A percentile compares a stretch with the other conserved stretches of the same genome.
phyloP scores from a whole-genome alignment of 2,797 vertebrate species.

The Chanos chanos region DNA sequence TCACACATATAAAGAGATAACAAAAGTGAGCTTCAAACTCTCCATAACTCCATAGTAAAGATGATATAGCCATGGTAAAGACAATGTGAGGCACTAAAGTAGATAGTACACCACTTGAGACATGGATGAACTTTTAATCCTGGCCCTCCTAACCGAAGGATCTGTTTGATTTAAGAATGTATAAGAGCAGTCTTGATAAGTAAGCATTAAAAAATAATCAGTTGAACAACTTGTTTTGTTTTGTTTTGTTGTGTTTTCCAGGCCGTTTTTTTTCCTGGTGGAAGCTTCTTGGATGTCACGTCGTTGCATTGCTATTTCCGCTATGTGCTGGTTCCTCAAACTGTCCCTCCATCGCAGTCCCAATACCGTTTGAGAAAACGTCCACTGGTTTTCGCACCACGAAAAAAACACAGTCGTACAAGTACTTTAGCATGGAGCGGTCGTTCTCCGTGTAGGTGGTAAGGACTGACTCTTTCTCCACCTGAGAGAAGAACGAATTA shows the following conservation, averaged over 20 bases:
- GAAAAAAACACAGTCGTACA: slow-evolving; percentile 97
- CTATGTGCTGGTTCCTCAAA: slow-evolving; percentile 62
- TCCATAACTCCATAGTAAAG: too few relatives aligned
- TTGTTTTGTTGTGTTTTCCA: too few relatives aligned
- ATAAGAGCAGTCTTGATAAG: slow-evolving; percentile 11
- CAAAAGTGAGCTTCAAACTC: too few relatives aligned
- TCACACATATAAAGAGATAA: slow-evolving; percentile 4
- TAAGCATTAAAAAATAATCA: slow-evolving; percentile 4
- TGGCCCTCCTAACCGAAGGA: too few relatives aligned
- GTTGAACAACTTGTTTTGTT: too few relatives aligned
- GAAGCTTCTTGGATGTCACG: slow-evolving; percentile 54
- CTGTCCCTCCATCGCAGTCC: slow-evolving; percentile 46
- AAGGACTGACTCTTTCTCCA: slow-evolving; percentile 87
- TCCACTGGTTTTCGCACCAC: slow-evolving; percentile 88
- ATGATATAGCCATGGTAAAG: too few relatives aligned
- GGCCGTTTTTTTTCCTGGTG: too few relatives aligned
- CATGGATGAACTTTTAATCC: too few relatives aligned
- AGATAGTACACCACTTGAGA: not conserved
- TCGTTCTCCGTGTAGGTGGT: slow-evolving; percentile 98
- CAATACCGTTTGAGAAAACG: slow-evolving; percentile 51
- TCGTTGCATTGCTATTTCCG: slow-evolving; percentile 37
- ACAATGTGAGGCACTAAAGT: slow-evolving; percentile 24
- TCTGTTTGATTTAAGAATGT: too few relatives aligned
- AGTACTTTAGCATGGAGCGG: slow-evolving; percentile 93
- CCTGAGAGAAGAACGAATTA: slow-evolving; percentile 65